Conservation (phyloP, 2,113 vertebrate genomes). For the human region DNA sequence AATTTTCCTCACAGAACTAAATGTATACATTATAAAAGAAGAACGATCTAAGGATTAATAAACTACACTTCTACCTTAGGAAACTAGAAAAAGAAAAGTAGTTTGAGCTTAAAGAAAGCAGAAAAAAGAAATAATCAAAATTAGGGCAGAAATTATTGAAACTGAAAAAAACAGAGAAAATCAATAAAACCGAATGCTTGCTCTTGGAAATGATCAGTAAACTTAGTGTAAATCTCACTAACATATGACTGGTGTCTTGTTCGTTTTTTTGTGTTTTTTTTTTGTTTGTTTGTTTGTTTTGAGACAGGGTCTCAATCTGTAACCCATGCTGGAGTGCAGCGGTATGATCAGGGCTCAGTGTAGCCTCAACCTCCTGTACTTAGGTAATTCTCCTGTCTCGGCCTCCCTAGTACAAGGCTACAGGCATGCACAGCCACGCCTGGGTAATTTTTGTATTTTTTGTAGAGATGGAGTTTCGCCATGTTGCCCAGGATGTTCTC, state of each 20-base stretch:
- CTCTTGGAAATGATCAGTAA: neutral
- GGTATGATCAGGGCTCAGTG: no score
- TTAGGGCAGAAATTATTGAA: neutral
- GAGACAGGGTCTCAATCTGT: no score
- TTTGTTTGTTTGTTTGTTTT: no score
- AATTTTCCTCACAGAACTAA: neutral
- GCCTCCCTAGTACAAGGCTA: neutral
- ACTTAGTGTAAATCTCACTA: neutral
- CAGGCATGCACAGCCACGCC: no score
- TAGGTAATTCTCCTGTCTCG: no score
- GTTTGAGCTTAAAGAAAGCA: neutral
- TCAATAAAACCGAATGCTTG: neutral
- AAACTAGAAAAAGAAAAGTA: neutral
- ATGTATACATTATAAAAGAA: neutral
- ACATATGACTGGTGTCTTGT: no score
- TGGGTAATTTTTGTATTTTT: no score
- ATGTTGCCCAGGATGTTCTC: no score
- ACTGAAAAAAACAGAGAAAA: neutral
- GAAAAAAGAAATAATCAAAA: conserved; percentile 21
- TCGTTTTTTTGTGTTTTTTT: no score
- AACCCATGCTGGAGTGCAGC: no score
- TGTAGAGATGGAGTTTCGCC: no score
- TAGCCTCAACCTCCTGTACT: no score
- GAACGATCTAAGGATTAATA: neutral
- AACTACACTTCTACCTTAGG: neutral